Base-by-base conservation (phyloP, 1,140 invertebrate species). In the Drosophila nigrodunni region DNA sequence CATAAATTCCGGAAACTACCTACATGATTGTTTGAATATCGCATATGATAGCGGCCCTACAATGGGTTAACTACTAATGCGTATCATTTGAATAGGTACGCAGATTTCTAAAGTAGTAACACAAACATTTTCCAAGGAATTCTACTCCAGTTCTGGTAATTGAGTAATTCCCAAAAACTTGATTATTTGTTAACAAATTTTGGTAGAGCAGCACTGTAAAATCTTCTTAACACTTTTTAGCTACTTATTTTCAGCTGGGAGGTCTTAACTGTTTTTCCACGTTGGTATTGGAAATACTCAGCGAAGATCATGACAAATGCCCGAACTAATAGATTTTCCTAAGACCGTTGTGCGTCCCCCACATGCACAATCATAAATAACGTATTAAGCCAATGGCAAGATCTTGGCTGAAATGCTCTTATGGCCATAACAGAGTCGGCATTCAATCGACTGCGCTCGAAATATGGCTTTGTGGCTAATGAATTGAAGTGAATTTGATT, bases 401-500 rank as follows among this genome's bases (percentile, higher is more conserved):
- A 44, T 21, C 50, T 68, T 41, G 60, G 41, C 68, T 25, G 30
- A 69, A 69, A 69, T 64, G 58, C 52, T 35, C 66, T 54, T 70
- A 62, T 64, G 59, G 8, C 67, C 65, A 65, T 59, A 65, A 72
- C 46, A 67, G 60, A 60, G 66, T 21, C 54, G 46, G 52, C 70
- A 50, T 11, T 41, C 13, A 52, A 70, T 41, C 47, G 60, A 46
- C 61, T 39, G 30, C 11, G 41, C 49, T 44, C 10, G 34, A 25
- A 6, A 2, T 54, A 47, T 18, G 44, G 35, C 39, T 30, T 15
- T 62, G 52, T 30, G 62, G 61, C 74, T 77, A 73, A 77, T 67
- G 69, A 77, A 77, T 61, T 77, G 62, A 64, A 77, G 52, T 64
- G 54, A 62, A 25, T 71, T 64, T 71, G 67, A 75, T 67, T 75